Conservation (phyloP, 2,797 vertebrate species). For the Brotula barbata region DNA sequence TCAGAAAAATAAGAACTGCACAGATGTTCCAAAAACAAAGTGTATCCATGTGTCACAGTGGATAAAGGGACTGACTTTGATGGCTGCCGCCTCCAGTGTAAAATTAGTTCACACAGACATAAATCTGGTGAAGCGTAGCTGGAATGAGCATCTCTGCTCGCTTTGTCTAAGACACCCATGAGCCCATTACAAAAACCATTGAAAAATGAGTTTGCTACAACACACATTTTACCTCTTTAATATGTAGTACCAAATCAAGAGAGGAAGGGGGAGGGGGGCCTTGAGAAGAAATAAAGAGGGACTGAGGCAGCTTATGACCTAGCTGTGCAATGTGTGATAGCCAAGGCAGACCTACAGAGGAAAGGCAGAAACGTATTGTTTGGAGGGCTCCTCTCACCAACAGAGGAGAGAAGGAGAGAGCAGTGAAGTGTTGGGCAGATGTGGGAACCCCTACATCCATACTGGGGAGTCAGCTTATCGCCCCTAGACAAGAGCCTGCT, state of each 20-base stretch:
- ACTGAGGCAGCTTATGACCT: slow-evolving; percentile 22
- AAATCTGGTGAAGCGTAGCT: slow-evolving; percentile 61
- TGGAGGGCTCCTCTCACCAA: slow-evolving; percentile 22
- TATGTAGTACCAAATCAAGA: slow-evolving; percentile 33
- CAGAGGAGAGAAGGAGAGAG: slow-evolving; percentile 41
- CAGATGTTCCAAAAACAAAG: slow-evolving; percentile 51
- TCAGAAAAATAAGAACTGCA: slow-evolving; percentile 39
- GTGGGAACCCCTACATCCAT: slow-evolving; percentile 67
- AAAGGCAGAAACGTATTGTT: slow-evolving; percentile 19
- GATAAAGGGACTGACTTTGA: slow-evolving; percentile 52
- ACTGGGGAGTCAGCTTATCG: slow-evolving; percentile 81
- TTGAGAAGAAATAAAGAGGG: slow-evolving; percentile 10
- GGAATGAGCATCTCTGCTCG: slow-evolving; percentile 64
- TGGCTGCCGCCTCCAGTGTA: slow-evolving; percentile 58
- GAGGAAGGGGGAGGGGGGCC: background rate
- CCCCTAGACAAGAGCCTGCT: slow-evolving; percentile 81
- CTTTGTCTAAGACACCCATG: slow-evolving; percentile 62
- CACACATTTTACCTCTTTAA: slow-evolving; percentile 62
- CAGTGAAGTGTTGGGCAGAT: slow-evolving; percentile 43
- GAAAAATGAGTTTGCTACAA: slow-evolving; percentile 61
- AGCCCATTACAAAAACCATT: slow-evolving; percentile 63
- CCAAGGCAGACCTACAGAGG: slow-evolving; percentile 14
- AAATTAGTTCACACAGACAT: slow-evolving; percentile 67
- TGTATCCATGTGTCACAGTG: slow-evolving; percentile 23
- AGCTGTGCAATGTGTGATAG: slow-evolving; percentile 39